Evolutionary conservation across 2,888 invertebrate species (phyloP).

Genomic region (Acanthococcus lagerstroemiae): DNA sequence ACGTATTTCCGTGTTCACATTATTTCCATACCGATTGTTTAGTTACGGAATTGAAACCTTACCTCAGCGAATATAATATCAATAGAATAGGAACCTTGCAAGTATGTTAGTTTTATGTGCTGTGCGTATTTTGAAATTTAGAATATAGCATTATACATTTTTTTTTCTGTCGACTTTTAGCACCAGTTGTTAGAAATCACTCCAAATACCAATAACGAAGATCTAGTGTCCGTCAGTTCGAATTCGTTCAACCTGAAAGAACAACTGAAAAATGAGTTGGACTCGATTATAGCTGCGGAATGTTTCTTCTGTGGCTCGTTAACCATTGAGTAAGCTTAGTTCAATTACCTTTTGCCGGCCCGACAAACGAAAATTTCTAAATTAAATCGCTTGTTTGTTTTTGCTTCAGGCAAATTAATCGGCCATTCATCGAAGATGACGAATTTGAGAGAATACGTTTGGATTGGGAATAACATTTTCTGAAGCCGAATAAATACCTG

Average conservation of each 20-base stretch:
- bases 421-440: constrained; percentile 73
- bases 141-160: too few species aligned
- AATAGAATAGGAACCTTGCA: constrained; percentile 46
- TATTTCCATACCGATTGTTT: constrained; percentile 91
- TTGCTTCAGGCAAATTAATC: constrained; percentile 63
- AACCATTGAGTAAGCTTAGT: constrained; percentile 58
- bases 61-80: constrained; percentile 4
- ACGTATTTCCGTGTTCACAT: constrained; percentile 91
- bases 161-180: neutral
- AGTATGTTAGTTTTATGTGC: constrained; percentile 26
- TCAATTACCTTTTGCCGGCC: constrained; percentile 16
- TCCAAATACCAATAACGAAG: neutral
- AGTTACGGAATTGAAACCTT: constrained; percentile 59
- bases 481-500: too few species aligned
- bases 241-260: constrained; percentile 41
- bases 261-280: constrained; percentile 67
- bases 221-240: constrained; percentile 12
- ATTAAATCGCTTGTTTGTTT: neutral
- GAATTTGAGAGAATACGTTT: constrained; percentile 72
- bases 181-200: neutral
- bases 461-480: constrained; percentile 77
- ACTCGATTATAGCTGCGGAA: constrained; percentile 80
- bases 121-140: too few species aligned
- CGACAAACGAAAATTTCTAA: neutral
- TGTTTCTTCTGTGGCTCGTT: constrained; percentile 87